Evolutionary conservation across 1,140 invertebrate genomes (phyloP), one percentile per base, ranked within the genome.

Genomic region (Drosophila nebulosa): DNA sequence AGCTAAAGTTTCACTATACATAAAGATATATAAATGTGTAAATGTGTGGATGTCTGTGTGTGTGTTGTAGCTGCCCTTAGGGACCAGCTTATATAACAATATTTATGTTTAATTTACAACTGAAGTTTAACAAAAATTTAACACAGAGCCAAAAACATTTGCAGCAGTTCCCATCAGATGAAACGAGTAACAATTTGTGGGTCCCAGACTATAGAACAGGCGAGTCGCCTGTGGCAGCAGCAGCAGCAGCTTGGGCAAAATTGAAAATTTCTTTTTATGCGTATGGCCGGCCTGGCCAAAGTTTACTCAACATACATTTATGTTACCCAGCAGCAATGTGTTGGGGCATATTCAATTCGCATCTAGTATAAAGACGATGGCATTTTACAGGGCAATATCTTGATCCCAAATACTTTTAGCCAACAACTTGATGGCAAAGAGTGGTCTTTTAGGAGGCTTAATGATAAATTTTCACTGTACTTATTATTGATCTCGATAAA

Each of bases 91-190:
- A 24, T 36, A 22, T 64, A 42, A 58, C 72, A 75, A 75, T 80
- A 84, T 86, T 84, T 86, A 80, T 84, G 80, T 77, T 84, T 77
- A 85, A 85, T 86, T 78, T 64, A 78, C 70, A 74, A 68, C 60
- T 39, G 58, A 78, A 78, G 78, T 83, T 78, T 62, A 64, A 69
- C 60, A 69, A 80, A 69, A 80, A 77, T 69, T 83, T 78, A 46
- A 50, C 71, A 65, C 39, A 46, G 39, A 46, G 39, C 39, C 6
- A 46, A 42, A 36, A 46, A 35, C 79, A 65, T 46, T 80, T 77
- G 78, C 69, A 63, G 32, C 52, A 58, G 39, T 57, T 81, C 70
- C 74, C 69, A 51, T 35, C 50, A 69, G 53, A 60, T 30, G 50
- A 42, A 21, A 42, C 26, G 39, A 65, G 46, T 21, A 46, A 46